Conservation (phyloP, 2,888 invertebrate genomes). For the Acronicta alni region DNA sequence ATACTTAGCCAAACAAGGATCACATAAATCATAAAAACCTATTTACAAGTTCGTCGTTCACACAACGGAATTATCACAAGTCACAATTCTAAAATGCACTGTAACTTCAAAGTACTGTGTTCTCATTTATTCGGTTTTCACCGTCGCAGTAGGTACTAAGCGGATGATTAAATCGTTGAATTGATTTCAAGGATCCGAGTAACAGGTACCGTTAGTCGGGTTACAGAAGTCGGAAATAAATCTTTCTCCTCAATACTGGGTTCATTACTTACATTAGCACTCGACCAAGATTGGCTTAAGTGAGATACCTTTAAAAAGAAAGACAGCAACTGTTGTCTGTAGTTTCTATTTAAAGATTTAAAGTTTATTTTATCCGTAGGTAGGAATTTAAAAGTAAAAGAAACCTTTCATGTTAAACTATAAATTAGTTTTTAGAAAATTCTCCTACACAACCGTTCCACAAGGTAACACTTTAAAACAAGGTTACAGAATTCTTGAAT, state of each 20-base stretch:
- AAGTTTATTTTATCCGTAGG: too few relatives aligned
- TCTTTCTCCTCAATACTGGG: slow-evolving; percentile 26
- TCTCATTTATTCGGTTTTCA: slow-evolving; percentile 8
- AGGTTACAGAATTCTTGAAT: too few relatives aligned
- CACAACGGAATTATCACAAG: too few relatives aligned
- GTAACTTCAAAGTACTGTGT: slow-evolving; percentile 17
- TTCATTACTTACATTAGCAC: slow-evolving; percentile 43
- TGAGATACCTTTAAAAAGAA: slow-evolving; percentile 16
- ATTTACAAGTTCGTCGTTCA: too few relatives aligned
- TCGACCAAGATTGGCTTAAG: slow-evolving; percentile 23
- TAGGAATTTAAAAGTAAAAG: too few relatives aligned
- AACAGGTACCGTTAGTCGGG: slow-evolving; percentile 28
- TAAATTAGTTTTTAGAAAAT: neutral
- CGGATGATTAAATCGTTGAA: slow-evolving; percentile 38
- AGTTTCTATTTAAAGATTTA: too few relatives aligned
- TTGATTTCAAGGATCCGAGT: slow-evolving; percentile 46
- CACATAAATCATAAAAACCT: too few relatives aligned
- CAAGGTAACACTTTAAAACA: too few relatives aligned
- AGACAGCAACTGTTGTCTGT: slow-evolving; percentile 20
- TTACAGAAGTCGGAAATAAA: slow-evolving; percentile 39
- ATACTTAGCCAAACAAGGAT: too few relatives aligned
- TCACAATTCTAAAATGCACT: neutral
- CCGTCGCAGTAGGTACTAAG: slow-evolving; percentile 8
- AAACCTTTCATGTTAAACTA: too few relatives aligned
- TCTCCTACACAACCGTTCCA: neutral